Conservation (phyloP, 2,888 invertebrate genomes). For the Hybos culiciformis region DNA sequence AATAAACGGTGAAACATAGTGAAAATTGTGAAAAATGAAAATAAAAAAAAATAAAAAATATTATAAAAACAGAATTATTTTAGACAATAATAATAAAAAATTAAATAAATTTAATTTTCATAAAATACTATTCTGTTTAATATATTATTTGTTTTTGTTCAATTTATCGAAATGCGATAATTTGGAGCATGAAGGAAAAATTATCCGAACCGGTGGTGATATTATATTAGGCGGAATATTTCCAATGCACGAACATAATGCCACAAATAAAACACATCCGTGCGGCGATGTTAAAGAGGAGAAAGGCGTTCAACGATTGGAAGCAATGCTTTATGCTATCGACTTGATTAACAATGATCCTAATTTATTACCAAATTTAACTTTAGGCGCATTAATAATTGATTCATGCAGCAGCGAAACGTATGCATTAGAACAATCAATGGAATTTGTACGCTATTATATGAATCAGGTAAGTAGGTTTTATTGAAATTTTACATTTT, state of each 20-base stretch:
- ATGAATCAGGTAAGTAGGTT: slow-evolving; percentile 40
- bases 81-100: too few relatives aligned
- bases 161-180: too few relatives aligned
- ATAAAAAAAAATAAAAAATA: too few relatives aligned
- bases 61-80: too few relatives aligned
- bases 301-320: slow-evolving; percentile 54
- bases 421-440: slow-evolving; percentile 52
- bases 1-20: too few relatives aligned
- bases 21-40: too few relatives aligned
- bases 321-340: slow-evolving; percentile 53
- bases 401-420: slow-evolving; percentile 53
- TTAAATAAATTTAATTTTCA: too few relatives aligned
- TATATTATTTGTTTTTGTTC: too few relatives aligned
- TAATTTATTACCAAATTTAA: slow-evolving; percentile 45
- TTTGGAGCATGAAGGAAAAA: slow-evolving; percentile 13
- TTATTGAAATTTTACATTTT: too few relatives aligned
- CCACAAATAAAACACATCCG: slow-evolving; percentile 32
- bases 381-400: slow-evolving; percentile 44
- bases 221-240: slow-evolving; percentile 54
- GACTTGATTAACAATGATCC: slow-evolving; percentile 48
- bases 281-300: slow-evolving; percentile 48
- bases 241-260: slow-evolving; percentile 49
- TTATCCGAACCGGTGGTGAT: slow-evolving; percentile 41
- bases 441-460: slow-evolving; percentile 48
- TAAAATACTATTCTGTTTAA: too few relatives aligned